Conservation (phyloP, 2,797 vertebrate genomes). For the Micropoecilia bifurca region DNA sequence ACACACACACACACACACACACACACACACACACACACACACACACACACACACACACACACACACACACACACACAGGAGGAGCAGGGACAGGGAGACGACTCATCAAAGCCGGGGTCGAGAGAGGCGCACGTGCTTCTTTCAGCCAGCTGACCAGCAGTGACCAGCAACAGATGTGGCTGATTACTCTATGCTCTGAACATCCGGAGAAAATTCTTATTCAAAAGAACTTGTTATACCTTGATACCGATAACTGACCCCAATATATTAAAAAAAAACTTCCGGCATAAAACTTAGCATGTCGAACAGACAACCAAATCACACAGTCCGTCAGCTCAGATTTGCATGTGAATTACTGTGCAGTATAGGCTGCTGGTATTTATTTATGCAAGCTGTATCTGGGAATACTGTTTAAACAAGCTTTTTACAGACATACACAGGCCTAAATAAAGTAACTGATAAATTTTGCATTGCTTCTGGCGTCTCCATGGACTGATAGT, state of each 20-base stretch:
- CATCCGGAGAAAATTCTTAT: neutral
- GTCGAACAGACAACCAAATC: neutral
- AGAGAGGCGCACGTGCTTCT: neutral
- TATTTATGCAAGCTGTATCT: neutral
- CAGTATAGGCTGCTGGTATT: neutral
- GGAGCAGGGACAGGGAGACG: neutral
- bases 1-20: neutral
- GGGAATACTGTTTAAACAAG: neutral
- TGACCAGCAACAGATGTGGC: neutral
- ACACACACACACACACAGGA: neutral
- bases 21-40: too few relatives aligned
- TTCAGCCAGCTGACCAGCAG: neutral
- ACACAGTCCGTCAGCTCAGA: neutral
- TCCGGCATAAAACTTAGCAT: neutral
- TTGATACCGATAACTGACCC: neutral
- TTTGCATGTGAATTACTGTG: neutral
- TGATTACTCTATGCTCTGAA: neutral
- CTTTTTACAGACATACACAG: neutral
- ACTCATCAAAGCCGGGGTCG: neutral
- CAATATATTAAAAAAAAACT: neutral
- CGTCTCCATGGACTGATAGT: neutral
- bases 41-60: too few relatives aligned
- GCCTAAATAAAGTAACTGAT: neutral
- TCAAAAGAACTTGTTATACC: neutral
- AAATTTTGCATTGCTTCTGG: neutral